Evolutionary conservation across 2,888 invertebrate species (phyloP).

Genomic region (Lordiphosa andalusiaca): DNA sequence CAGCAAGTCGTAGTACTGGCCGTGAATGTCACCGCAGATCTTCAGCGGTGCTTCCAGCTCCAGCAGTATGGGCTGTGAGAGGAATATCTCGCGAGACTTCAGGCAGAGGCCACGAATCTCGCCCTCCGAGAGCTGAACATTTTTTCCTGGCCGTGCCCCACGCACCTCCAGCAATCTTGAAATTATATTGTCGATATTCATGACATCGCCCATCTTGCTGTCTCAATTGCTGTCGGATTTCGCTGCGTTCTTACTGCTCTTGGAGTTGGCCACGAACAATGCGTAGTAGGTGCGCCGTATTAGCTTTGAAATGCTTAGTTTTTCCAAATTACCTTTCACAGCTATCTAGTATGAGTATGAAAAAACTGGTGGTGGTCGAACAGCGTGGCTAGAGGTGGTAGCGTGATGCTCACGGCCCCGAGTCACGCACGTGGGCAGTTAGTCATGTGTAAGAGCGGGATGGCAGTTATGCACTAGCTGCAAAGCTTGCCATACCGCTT

Average conservation of each 20-base stretch:
- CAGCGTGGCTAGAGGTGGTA: not conserved
- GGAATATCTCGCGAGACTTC: slow-evolving; percentile 99
- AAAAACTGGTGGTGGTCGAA: slow-evolving; percentile 62
- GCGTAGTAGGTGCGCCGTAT: slow-evolving; percentile 44
- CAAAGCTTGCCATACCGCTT: slow-evolving; percentile 4
- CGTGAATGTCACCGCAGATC: slow-evolving; percentile 99
- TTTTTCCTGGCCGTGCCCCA: slow-evolving; percentile 99
- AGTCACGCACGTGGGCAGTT: slow-evolving; percentile 25
- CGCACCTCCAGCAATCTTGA: slow-evolving; percentile 85
- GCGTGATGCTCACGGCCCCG: not conserved
- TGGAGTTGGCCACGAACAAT: slow-evolving; percentile 49
- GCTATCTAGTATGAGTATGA: slow-evolving; percentile 57
- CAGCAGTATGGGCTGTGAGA: slow-evolving; percentile 98
- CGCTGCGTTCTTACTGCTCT: slow-evolving; percentile 43
- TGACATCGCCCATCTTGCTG: slow-evolving; percentile 78
- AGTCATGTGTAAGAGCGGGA: slow-evolving; percentile 46
- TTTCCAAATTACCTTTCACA: slow-evolving; percentile 71
- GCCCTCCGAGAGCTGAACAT: slow-evolving; percentile 98
- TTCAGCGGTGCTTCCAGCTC: slow-evolving; percentile 99
- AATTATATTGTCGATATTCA: slow-evolving; percentile 80
- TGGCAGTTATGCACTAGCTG: not conserved
- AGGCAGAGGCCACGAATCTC: slow-evolving; percentile 98
- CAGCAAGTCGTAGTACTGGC: slow-evolving; percentile 98
- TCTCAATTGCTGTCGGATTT: slow-evolving; percentile 28
- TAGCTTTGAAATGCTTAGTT: slow-evolving; percentile 48